These are phyloP conservation scores for Caenorhabditis elegans DNA, from an alignment of 1,140 invertebrate species.

Conservation along the genomic window DNA sequence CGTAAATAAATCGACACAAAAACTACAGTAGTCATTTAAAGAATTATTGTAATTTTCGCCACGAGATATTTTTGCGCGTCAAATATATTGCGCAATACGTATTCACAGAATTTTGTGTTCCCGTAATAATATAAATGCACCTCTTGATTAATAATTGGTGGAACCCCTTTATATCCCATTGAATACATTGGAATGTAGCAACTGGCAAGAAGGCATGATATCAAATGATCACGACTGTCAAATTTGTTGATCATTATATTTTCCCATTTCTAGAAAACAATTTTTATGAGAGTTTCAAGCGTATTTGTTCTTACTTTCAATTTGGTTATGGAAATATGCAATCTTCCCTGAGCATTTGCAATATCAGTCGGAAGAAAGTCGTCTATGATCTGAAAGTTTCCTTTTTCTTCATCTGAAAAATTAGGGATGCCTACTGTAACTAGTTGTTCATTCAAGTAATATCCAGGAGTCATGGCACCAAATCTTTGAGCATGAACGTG, in stretches of 20 bases:
- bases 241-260: conserved; percentile 39
- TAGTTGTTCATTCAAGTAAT: conserved; percentile 56
- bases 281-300: not conserved
- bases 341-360: conserved; percentile 41
- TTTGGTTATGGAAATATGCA: conserved; percentile 58
- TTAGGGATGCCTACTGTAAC: conserved; percentile 17
- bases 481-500: conserved; percentile 56
- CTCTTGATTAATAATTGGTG: conserved; percentile 66
- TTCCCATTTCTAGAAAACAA: conserved; percentile 40
- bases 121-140: no score
- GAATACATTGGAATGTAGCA: conserved; percentile 69
- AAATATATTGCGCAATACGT: no score
- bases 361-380: conserved; percentile 57
- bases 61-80: no score
- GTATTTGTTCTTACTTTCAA: conserved; percentile 41
- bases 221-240: conserved; percentile 17
- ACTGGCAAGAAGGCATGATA: conserved; percentile 66
- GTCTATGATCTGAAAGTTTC: conserved; percentile 47
- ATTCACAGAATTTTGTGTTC: no score
- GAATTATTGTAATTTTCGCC: no score
- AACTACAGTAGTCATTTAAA: no score
- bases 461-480: conserved; percentile 64
- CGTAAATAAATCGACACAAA: no score
- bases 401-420: not conserved
- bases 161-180: conserved; percentile 55